Base-by-base conservation (phyloP, 2,113 vertebrate species). In the Nycticorax nycticorax region DNA sequence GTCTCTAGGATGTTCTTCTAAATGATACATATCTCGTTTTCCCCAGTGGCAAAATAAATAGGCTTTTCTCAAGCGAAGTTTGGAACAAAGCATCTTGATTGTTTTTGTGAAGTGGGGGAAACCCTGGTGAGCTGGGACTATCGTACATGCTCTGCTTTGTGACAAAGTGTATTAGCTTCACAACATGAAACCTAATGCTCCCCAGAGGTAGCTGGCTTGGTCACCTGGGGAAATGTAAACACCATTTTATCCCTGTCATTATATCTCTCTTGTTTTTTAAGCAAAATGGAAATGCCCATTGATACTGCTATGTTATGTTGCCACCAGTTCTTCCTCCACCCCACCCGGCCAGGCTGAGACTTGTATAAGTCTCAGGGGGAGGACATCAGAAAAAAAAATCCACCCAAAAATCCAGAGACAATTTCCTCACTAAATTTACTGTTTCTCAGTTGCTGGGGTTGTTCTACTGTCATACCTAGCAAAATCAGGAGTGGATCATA, bases 41-140 rank as follows among this genome's bases (percentile, higher is more conserved):
- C 92, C 89, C 82, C 66, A 59, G 91, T 64, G 60, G 64, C 41
- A 92, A 96, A 97, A 96, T 92, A 96, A 95, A 94, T 93, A 91
- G 52, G 6, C 43, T 84, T 85, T n/a, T 94, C 74, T 91, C 80
- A 96, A 94, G 76, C 71, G 37, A 78, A 89, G 69, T 52, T 78
- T 93, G 73, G 80, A 96, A 89, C 91, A 83, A 91, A 94, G 48
- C 64, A 63, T 76, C 79, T 79, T n/a, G 91, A 91, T 73, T 84
- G 59, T 78, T 97, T 97, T 95, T 85, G 93, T 91, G 85, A 95
- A 96, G 79, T 26, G 35, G 63, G 52, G 64, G 71, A 73, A 81
- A 96, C 57, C 82, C 95, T 39, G 59, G 68, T 73, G 96, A 95
- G 93, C 57, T 26, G 50, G 48, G n/a, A 43, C 77, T 63, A 41